Evolutionary conservation across 2,797 vertebrate species (phyloP).

Genomic region (Spinibarbus caldwelli): DNA sequence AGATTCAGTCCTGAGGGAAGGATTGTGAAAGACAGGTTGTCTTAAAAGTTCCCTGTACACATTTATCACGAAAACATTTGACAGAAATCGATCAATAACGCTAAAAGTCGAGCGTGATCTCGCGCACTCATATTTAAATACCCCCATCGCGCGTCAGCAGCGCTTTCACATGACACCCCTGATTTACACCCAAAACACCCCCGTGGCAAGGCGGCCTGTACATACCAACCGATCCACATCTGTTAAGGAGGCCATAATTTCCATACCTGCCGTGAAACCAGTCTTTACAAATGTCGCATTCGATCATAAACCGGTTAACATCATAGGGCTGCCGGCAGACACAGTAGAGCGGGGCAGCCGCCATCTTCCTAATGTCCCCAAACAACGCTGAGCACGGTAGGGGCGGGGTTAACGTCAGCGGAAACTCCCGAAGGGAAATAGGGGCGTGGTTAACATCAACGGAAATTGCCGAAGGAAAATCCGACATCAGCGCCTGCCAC

Average conservation of each 20-base stretch:
- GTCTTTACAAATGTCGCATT: conserved; percentile 98
- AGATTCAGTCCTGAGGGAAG: not conserved
- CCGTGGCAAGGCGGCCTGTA: conserved; percentile 6
- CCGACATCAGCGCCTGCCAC: not conserved
- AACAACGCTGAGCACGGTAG: conserved; percentile 76
- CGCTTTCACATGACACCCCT: conserved; percentile 43
- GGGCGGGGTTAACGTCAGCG: conserved; percentile 37
- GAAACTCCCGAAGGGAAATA: conserved; percentile 8
- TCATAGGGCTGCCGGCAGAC: conserved; percentile 98
- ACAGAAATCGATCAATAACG: conserved; percentile 13
- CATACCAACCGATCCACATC: not conserved
- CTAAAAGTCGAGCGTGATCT: conserved; percentile 7
- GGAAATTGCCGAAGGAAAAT: conserved; percentile 47
- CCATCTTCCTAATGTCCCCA: conserved; percentile 87
- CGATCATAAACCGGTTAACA: conserved; percentile 97
- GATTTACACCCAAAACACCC: conserved; percentile 26
- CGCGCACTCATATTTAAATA: conserved; percentile 47
- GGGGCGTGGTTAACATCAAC: conserved; percentile 31
- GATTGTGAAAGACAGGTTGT: not conserved
- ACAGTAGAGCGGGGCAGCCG: conserved; percentile 95
- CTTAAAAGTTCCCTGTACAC: not conserved
- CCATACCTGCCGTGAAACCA: conserved; percentile 98
- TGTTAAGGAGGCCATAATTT: not conserved
- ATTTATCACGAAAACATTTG: not conserved
- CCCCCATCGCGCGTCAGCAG: conserved; percentile 27